These are phyloP conservation scores for Crossocerus cetratus DNA, from an alignment of 2,888 invertebrate genomes.

Conservation along the genomic window DNA sequence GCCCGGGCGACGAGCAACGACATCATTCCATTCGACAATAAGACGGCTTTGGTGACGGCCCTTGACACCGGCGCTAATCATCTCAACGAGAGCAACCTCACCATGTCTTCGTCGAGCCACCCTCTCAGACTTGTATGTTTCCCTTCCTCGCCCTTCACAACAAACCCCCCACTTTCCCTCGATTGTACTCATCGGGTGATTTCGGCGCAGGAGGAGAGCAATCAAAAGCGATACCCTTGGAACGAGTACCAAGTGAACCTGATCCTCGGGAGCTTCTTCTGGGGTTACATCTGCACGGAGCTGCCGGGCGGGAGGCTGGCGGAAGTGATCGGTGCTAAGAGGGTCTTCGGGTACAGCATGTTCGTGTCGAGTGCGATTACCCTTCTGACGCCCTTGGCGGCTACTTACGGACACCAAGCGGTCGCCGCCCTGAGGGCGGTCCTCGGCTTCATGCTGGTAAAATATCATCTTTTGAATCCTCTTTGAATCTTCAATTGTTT, in stretches of 20 bases:
- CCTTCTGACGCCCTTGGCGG: conserved; percentile 87
- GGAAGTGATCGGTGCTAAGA: conserved; percentile 88
- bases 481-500: background rate
- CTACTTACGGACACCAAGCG: conserved; percentile 83
- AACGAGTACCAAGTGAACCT: conserved; percentile 87
- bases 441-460: conserved; percentile 86
- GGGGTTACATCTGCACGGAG: conserved; percentile 94
- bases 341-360: conserved; percentile 93
- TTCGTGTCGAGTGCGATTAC: conserved; percentile 89
- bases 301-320: conserved; percentile 92
- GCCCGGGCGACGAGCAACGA: background rate
- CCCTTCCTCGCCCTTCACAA: background rate
- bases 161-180: background rate
- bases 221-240: conserved; percentile 83
- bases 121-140: background rate
- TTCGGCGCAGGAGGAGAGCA: conserved; percentile 41
- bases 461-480: conserved; percentile 31
- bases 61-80: background rate
- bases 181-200: background rate
- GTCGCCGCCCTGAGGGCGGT: conserved; percentile 86
- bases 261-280: conserved; percentile 92
- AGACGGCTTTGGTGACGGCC: background rate
- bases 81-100: background rate
- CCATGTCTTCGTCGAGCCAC: background rate
- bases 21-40: conserved; percentile 4